Percentiles rank a stretch among this genome's conserved stretches.
phyloP scores from a whole-genome alignment of 2,888 invertebrate species.

The Ophion ventricosus region DNA sequence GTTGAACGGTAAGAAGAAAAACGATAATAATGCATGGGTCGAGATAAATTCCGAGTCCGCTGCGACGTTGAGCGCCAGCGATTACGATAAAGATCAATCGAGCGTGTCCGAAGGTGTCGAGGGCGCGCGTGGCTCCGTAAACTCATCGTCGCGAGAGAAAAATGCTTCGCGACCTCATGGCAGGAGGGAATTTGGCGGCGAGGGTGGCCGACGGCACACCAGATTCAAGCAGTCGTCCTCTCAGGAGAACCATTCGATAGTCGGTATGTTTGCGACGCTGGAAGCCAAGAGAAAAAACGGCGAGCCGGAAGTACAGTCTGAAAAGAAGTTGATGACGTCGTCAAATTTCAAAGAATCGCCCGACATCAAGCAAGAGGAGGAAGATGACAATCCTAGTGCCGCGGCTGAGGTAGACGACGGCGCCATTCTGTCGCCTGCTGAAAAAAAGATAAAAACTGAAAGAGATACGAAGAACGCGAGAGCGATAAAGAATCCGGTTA shows the following conservation, averaged over 20 bases:
- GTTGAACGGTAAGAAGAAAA: conserved; percentile 32
- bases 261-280: conserved; percentile 52
- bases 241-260: conserved; percentile 31
- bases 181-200: conserved; percentile 8
- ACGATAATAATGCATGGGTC: background rate
- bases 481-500: conserved; percentile 44
- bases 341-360: conserved; percentile 58
- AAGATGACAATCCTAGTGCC: conserved; percentile 74
- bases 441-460: conserved; percentile 67
- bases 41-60: conserved; percentile 15
- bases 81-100: background rate
- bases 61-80: background rate
- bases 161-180: conserved; percentile 38
- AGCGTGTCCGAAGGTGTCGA: background rate
- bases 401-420: conserved; percentile 69
- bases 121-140: conserved; percentile 19
- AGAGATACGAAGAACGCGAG: conserved; percentile 23
- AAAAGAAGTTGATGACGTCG: conserved; percentile 20
- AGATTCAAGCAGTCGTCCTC: conserved; percentile 5
- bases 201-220: background rate
- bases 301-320: background rate
- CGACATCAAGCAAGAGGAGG: conserved; percentile 69
- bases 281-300: conserved; percentile 30
- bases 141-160: conserved; percentile 23
- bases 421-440: conserved; percentile 38